phyloP scores from a whole-genome alignment of 2,888 invertebrate genomes.

The Lasioglossum marginatum region DNA sequence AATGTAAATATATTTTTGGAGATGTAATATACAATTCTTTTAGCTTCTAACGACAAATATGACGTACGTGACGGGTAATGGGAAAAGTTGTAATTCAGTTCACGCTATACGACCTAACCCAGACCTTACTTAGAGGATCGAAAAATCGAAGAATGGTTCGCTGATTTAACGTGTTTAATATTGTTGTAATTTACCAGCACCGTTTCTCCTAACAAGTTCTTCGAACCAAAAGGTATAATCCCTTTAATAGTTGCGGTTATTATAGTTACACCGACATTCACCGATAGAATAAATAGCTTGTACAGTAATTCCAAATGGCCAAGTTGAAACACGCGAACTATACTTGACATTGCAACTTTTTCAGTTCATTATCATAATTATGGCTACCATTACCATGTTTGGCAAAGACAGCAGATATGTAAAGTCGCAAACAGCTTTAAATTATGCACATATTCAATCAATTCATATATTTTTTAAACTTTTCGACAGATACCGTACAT shows the following conservation, averaged over 20 bases:
- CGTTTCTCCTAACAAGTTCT: slow-evolving; percentile 84
- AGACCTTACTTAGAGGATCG: background rate
- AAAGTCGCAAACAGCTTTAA: background rate
- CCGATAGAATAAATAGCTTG: slow-evolving; percentile 74
- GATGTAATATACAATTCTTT: too few relatives aligned
- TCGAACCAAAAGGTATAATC: slow-evolving; percentile 82
- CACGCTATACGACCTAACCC: background rate
- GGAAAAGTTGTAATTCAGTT: too few relatives aligned
- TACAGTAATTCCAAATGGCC: slow-evolving; percentile 45
- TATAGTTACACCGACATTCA: slow-evolving; percentile 73
- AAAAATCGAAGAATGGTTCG: background rate
- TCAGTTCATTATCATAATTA: background rate
- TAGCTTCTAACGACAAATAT: too few relatives aligned
- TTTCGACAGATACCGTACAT: background rate
- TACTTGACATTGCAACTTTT: slow-evolving; percentile 1
- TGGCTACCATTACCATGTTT: background rate
- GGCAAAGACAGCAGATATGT: background rate
- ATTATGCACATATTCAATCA: background rate
- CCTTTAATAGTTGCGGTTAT: slow-evolving; percentile 77
- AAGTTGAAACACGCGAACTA: slow-evolving; percentile 26
- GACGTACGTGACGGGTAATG: too few relatives aligned
- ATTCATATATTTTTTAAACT: background rate
- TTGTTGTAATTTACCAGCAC: slow-evolving; percentile 80
- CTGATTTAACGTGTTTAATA: background rate
- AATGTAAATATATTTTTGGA: too few relatives aligned